These are phyloP conservation scores for Phania funesta DNA, from an alignment of 2,888 invertebrate genomes.

Conservation along the genomic window DNA sequence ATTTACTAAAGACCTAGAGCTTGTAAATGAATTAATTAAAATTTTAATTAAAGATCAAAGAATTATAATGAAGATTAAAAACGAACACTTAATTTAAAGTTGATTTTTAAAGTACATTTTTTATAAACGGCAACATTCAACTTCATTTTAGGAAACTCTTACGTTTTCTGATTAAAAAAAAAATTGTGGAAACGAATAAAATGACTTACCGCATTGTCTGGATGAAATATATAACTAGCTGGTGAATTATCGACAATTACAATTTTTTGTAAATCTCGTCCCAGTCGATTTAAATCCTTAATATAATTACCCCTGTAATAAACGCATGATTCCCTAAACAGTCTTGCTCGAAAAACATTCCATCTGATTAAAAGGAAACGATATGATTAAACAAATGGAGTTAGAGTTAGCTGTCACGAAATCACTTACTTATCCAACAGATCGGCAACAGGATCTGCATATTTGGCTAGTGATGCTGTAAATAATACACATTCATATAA, in stretches of 20 bases:
- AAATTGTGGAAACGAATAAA: too few species aligned
- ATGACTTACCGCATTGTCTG: constrained; percentile 97
- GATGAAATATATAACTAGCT: constrained; percentile 99
- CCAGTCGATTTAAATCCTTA: constrained; percentile 98
- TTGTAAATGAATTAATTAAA: too few species aligned
- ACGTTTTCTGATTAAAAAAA: neutral
- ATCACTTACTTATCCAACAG: constrained; percentile 88
- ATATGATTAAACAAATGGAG: constrained; percentile 31
- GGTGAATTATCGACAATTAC: constrained; percentile 99
- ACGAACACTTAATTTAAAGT: too few species aligned
- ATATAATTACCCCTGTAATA: constrained; percentile 99
- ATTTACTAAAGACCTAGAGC: too few species aligned
- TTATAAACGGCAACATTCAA: too few species aligned
- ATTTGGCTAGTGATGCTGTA: constrained; percentile 99
- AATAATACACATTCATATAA: constrained; percentile 99
- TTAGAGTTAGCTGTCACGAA: neutral
- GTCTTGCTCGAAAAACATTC: constrained; percentile 96
- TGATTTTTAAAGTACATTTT: too few species aligned
- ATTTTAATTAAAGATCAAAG: too few species aligned
- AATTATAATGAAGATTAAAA: too few species aligned
- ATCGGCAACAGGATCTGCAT: constrained; percentile 99
- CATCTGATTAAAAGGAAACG: constrained; percentile 83
- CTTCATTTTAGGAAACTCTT: too few species aligned
- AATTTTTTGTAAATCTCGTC: constrained; percentile 96
- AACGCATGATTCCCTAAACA: constrained; percentile 99